Percentiles rank a stretch among this genome's conserved stretches.
Conservation (phyloP, 2,888 invertebrate species). For the Ormyrus labotus region DNA sequence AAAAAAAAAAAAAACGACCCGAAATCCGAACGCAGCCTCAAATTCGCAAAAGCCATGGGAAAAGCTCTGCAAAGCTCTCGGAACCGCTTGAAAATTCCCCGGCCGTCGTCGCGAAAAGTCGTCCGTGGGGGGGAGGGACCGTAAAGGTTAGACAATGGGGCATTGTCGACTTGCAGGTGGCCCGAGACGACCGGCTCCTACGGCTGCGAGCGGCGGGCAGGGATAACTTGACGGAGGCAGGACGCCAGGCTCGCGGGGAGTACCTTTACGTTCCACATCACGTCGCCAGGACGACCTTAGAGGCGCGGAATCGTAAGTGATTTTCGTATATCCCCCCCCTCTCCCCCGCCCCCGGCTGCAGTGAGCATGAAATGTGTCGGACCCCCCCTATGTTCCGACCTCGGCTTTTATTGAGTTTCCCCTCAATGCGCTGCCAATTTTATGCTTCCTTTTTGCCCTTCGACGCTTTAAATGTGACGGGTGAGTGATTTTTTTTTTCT, state of each 20-base stretch:
- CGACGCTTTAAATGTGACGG: no score
- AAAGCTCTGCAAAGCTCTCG: no score
- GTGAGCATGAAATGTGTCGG: not conserved
- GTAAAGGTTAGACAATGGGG: no score
- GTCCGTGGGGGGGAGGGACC: not conserved
- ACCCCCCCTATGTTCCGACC: not conserved
- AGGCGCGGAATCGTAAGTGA: conserved; percentile 79
- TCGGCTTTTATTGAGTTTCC: not conserved
- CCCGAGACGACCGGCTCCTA: conserved; percentile 77
- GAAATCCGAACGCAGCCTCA: no score
- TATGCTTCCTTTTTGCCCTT: no score
- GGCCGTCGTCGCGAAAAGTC: not conserved
- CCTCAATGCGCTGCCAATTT: not conserved
- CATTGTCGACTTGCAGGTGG: conserved; percentile 72
- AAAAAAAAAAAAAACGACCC: no score
- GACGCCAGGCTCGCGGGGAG: conserved; percentile 79
- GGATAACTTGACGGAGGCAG: conserved; percentile 79
- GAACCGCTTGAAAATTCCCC: no score
- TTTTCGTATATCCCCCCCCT: not conserved
- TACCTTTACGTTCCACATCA: conserved; percentile 80
- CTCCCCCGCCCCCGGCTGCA: not conserved
- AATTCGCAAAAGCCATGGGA: no score
- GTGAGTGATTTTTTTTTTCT: no score
- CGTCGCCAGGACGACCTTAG: conserved; percentile 79
- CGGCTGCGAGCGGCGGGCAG: conserved; percentile 77